Evolutionary conservation across 2,113 vertebrate species (phyloP), one percentile per base, ranked within the genome.

Genomic region (Cygnus atratus): DNA sequence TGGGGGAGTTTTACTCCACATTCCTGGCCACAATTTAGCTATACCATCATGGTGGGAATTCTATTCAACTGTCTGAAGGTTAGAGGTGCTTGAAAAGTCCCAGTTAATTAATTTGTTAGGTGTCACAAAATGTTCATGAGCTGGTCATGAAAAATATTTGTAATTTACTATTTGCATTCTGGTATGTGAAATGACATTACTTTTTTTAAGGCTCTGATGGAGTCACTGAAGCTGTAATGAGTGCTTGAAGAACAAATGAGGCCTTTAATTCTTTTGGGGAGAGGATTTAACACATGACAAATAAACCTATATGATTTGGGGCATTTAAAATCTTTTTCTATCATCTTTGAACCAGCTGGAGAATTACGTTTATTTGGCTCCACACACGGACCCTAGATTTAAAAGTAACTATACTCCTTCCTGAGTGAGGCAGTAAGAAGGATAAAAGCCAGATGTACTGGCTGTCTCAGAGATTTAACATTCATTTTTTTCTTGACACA

Each of bases 361-460:
- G 57, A 81, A 87, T 73, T 79, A 48, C 44, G 35, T 78, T 95
- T 87, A 63, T 93, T 91, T 95, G 77, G 41, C 73, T 92, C 79
- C 61, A 83, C 62, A 77, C 28, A 82, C 1, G 9, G 58, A 88
- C 59, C 37, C 81, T 87, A 87, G 37, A 50, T 95, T 95, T 94
- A 91, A 95, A 95, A 96, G 93, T 92, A 97, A 70, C 68, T 41
- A 25, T 76, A 66, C 57, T 93, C 67, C 73, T 93, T 88, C 75
- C 70, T 70, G 37, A 86, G 26, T 37, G 21, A 94, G 66, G 55
- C 79, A 95, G 73, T n/a, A 59, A 89, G 67, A 87, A 92, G 52
- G 92, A 94, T 88, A 93, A 94, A 96, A 96, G 81, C 90, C 96
- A 97, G 95, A 96, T 89, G 75, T 88, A 89, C 16, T 73, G 48